Evolutionary conservation across 2,113 vertebrate species (phyloP).

Genomic region (Poeciliopsis prolifica): DNA sequence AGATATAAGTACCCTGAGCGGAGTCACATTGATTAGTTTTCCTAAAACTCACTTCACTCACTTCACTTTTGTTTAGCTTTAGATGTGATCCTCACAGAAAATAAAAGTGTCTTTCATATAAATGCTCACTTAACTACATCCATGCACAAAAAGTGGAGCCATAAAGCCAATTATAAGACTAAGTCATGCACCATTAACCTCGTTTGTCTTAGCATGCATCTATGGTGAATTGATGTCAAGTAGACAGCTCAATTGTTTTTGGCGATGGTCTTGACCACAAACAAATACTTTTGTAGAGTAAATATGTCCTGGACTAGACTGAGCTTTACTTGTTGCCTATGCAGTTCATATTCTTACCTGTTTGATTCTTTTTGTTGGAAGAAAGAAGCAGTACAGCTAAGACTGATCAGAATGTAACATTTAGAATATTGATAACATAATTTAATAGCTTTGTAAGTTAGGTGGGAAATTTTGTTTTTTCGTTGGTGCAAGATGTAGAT

Average conservation of each 20-base stretch:
- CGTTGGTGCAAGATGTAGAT: too few relatives aligned
- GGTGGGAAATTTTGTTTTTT: not conserved
- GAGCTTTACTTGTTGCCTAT: not conserved
- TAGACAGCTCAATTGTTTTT: not conserved
- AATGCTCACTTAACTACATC: not conserved
- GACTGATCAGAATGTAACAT: not conserved
- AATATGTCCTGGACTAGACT: too few relatives aligned
- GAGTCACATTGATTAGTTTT: too few relatives aligned
- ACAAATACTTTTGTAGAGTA: not conserved
- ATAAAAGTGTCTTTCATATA: not conserved
- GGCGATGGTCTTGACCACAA: not conserved
- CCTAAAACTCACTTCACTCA: too few relatives aligned
- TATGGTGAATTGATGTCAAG: not conserved
- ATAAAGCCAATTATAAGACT: not conserved
- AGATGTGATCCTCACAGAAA: not conserved
- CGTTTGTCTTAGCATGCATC: not conserved
- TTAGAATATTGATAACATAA: not conserved
- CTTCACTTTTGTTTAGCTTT: too few relatives aligned
- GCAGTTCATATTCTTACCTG: too few relatives aligned
- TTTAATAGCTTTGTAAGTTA: not conserved
- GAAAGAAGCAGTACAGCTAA: not conserved
- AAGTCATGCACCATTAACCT: not conserved
- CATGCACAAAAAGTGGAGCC: not conserved
- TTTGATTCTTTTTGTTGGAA: too few relatives aligned
- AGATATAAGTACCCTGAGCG: too few relatives aligned